These are phyloP conservation scores for Caenorhabditis sp. DNA, from an alignment of 2,888 invertebrate species.

Conservation along the genomic window DNA sequence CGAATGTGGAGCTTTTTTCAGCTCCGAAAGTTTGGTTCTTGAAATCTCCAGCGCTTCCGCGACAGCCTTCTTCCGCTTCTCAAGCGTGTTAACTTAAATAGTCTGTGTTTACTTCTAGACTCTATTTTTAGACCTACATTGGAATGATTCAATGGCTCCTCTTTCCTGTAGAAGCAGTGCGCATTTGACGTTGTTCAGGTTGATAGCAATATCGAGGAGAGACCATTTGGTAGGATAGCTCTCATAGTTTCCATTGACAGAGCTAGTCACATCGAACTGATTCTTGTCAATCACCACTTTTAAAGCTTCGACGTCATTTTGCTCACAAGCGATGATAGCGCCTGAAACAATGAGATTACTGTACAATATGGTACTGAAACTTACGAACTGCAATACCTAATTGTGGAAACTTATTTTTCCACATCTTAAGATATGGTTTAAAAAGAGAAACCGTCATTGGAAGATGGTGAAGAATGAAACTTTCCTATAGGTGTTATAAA, in stretches of 20 bases:
- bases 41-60: conserved; percentile 65
- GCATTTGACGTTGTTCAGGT: conserved; percentile 92
- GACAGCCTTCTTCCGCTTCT: conserved; percentile 66
- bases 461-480: neutral
- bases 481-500: neutral
- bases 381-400: neutral
- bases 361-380: neutral
- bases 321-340: conserved; percentile 93
- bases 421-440: neutral
- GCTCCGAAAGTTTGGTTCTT: conserved; percentile 42
- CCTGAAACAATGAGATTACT: conserved; percentile 64
- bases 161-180: conserved; percentile 91
- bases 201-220: conserved; percentile 93
- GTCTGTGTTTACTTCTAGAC: neutral
- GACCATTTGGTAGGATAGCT: conserved; percentile 86
- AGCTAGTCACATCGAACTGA: conserved; percentile 93
- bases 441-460: neutral
- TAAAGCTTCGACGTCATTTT: conserved; percentile 94
- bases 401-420: neutral
- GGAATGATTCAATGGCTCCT: conserved; percentile 84
- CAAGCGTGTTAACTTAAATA: conserved; percentile 71
- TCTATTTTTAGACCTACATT: conserved; percentile 31
- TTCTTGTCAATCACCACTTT: conserved; percentile 93
- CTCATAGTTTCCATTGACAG: conserved; percentile 85
- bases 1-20: conserved; percentile 55